Evolutionary conservation across 1,140 invertebrate genomes (phyloP).

Genomic region (Varroa destructor): DNA sequence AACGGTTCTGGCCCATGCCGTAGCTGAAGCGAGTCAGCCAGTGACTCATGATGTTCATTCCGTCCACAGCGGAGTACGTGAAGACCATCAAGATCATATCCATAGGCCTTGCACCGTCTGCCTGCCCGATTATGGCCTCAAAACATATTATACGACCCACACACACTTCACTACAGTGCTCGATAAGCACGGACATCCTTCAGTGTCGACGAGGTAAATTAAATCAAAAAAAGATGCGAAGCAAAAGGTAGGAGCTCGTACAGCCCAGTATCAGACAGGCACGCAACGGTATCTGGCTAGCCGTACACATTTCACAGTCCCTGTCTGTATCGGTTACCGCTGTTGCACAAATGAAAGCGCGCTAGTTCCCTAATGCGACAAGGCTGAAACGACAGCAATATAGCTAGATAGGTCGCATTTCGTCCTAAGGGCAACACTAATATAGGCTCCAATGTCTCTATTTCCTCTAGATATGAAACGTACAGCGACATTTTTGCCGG

Average conservation of each 20-base stretch:
- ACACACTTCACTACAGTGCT: slow-evolving; percentile 27
- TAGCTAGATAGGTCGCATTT: too few species aligned
- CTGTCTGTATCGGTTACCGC: too few species aligned
- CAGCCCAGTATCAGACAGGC: not conserved
- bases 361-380: too few species aligned
- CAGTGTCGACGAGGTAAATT: slow-evolving; percentile 13
- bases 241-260: not conserved
- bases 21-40: not conserved
- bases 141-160: slow-evolving; percentile 27
- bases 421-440: too few species aligned
- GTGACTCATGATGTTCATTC: not conserved
- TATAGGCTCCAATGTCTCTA: too few species aligned
- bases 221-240: not conserved
- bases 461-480: slow-evolving; percentile 9
- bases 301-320: too few species aligned
- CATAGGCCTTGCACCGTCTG: slow-evolving; percentile 18
- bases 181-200: slow-evolving; percentile 25
- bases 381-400: too few species aligned
- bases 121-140: slow-evolving; percentile 7
- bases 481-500: slow-evolving; percentile 14
- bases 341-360: too few species aligned
- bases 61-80: not conserved
- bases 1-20: not conserved
- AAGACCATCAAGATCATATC: slow-evolving; percentile 19
- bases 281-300: too few species aligned